A percentile compares a stretch with the other conserved stretches of the same genome.
Conservation (phyloP, 2,113 vertebrate species). For the Smithornis capensis region DNA sequence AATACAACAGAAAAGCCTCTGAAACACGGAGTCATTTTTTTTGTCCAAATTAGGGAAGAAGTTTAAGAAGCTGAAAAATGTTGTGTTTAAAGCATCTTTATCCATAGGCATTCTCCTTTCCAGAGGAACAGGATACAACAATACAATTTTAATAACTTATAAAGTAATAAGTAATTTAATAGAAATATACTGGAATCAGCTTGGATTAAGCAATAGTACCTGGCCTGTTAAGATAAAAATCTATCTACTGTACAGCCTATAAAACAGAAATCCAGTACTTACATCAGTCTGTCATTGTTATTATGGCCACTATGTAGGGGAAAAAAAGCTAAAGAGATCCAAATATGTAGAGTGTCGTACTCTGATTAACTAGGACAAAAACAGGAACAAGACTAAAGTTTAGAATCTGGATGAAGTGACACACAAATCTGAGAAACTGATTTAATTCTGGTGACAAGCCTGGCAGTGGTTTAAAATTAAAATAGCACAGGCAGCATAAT, state of each 20-base stretch:
- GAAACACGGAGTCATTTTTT: neutral
- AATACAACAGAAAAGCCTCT: neutral
- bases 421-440: neutral
- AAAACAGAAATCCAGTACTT: neutral
- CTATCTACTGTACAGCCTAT: neutral
- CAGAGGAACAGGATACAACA: neutral
- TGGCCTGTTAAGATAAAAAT: neutral
- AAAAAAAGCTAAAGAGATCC: neutral
- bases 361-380: neutral
- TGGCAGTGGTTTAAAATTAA: neutral
- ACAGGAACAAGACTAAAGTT: neutral
- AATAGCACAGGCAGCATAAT: neutral
- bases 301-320: neutral
- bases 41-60: neutral
- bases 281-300: neutral
- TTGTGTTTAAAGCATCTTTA: neutral
- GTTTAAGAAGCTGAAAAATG: neutral
- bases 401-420: neutral
- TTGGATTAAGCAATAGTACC: neutral
- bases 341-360: fast-evolving
- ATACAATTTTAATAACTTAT: neutral
- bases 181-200: neutral
- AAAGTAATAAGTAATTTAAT: neutral
- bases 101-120: neutral
- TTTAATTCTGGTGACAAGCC: neutral